Evolutionary conservation across 2,888 invertebrate species (phyloP), one percentile per base, ranked within the genome.

Genomic region (Molorchus minor): DNA sequence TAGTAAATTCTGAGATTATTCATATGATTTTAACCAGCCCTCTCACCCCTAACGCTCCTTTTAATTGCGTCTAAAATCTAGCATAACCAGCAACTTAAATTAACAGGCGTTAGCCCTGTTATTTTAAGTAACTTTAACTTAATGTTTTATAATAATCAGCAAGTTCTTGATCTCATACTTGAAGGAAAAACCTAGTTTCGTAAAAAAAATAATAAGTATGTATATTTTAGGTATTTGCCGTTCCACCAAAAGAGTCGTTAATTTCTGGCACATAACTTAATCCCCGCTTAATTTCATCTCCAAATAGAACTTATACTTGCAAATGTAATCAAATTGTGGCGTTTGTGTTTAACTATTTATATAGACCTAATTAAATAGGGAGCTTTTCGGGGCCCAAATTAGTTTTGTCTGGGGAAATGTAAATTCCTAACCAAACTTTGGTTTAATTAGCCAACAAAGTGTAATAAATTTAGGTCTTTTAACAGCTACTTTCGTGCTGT

Each of bases 341-440:
- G 54, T 47, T 67, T 65, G 55, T 61, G 61, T 61, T 58, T 61
- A 58, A 64, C 66, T 68, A 69, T 70, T 70, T 70, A 69, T 67
- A 62, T 69, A 61, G 60, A 65, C 58, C 65, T 66, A 70, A 70
- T 70, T 70, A 69, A 70, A 69, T 69, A 67, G 57, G 47, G 53
- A 62, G 64, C 62, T 63, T 59, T 56, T 62, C 43, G 59, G 51
- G 63, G 62, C 47, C 64, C 62, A 69, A 71, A 71, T 70, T 68
- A 68, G 68, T 68, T 67, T 69, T 71, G 68, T 70, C 67, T 65
- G 61, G 64, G 69, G 64, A 68, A 70, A 71, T 71, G 71, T 70
- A 70, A 71, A 71, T 70, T 67, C 62, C 55, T 55, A 61, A 64
- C 68, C 68, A 61, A 70, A 70, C 63, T 71, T 67, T 56, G 61